These are phyloP conservation scores for Drosophila fulvimacula DNA, from an alignment of 2,888 invertebrate genomes.

Conservation along the genomic window DNA sequence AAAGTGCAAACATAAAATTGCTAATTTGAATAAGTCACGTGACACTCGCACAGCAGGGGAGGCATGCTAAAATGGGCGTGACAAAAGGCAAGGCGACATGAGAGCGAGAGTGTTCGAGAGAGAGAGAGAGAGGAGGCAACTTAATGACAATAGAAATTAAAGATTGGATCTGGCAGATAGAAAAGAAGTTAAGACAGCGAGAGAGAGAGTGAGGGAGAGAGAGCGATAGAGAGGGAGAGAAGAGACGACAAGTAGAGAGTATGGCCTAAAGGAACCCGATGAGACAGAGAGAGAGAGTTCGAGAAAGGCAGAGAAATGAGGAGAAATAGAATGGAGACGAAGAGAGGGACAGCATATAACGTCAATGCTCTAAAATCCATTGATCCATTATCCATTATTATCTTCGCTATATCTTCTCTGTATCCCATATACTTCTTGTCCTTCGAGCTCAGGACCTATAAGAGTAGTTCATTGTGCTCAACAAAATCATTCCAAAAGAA, in stretches of 20 bases:
- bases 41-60: constrained; percentile 48
- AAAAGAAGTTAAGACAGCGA: background rate
- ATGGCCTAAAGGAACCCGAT: too few species aligned
- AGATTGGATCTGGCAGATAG: constrained; percentile 28
- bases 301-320: too few species aligned
- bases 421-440: too few species aligned
- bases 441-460: background rate
- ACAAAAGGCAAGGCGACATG: background rate
- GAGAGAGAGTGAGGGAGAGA: background rate
- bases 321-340: background rate
- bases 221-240: background rate
- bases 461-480: too few species aligned
- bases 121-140: background rate
- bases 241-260: background rate
- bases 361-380: too few species aligned
- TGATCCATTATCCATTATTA: too few species aligned
- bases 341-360: background rate
- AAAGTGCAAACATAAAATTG: constrained; percentile 75
- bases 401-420: too few species aligned
- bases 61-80: background rate
- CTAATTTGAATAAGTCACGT: constrained; percentile 81
- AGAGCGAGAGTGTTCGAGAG: background rate
- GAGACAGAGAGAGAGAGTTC: background rate
- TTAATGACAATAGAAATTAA: constrained; percentile 26
- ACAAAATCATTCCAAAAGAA: too few species aligned